phyloP scores from a whole-genome alignment of 2,113 vertebrate genomes.

The Hiodon alosoides region DNA sequence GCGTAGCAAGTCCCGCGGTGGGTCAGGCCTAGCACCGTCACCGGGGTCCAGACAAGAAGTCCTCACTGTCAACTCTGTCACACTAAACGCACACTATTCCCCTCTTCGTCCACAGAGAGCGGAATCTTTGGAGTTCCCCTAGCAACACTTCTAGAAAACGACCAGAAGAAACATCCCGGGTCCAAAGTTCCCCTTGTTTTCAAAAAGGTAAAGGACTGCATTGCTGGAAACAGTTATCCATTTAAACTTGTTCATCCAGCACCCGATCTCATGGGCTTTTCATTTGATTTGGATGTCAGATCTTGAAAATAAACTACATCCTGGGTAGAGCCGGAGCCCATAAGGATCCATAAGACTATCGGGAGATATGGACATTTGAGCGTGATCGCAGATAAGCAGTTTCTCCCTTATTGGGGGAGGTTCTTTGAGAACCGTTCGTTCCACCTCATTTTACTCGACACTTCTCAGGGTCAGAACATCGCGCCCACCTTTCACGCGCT shows the following conservation, averaged over 20 bases:
- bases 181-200: conserved; percentile 85
- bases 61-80: neutral
- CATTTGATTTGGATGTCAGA: neutral
- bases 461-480: neutral
- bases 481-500: neutral
- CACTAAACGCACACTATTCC: neutral
- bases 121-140: conserved; percentile 88
- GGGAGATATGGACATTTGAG: neutral
- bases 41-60: neutral
- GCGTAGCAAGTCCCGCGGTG: conserved; percentile 73
- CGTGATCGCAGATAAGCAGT: neutral
- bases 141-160: conserved; percentile 72
- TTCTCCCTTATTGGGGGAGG: neutral
- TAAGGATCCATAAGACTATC: neutral
- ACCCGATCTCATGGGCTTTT: too few relatives aligned
- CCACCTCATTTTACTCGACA: neutral
- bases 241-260: too few relatives aligned
- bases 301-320: neutral
- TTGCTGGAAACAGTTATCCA: too few relatives aligned
- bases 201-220: conserved; percentile 72
- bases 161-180: conserved; percentile 79
- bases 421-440: neutral
- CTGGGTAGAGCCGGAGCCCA: neutral
- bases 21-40: neutral
- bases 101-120: conserved; percentile 59